Percentiles rank a stretch among this genome's conserved stretches.
Conservation (phyloP, 2,888 invertebrate genomes). For the Polydrusus cervinus region DNA sequence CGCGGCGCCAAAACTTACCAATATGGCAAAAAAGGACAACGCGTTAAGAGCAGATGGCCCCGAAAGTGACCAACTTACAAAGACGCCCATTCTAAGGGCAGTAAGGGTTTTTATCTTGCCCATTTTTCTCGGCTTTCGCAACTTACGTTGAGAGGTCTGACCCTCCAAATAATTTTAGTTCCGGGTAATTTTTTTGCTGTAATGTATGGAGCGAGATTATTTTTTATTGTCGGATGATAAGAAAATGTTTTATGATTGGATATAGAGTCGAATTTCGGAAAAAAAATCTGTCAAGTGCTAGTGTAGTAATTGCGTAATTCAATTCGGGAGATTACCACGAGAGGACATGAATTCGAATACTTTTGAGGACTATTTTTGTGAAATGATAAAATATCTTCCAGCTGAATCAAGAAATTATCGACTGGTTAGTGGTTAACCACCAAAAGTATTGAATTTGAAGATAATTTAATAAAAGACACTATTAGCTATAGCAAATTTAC, state of each 20-base stretch:
- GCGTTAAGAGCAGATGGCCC: slow-evolving; percentile 48
- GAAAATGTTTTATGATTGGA: neutral
- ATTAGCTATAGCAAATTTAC: no score
- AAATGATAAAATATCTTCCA: no score
- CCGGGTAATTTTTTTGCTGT: slow-evolving; percentile 16
- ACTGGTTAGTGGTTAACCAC: no score
- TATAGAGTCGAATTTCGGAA: neutral
- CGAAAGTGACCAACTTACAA: slow-evolving; percentile 49
- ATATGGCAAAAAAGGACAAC: slow-evolving; percentile 40
- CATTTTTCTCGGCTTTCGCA: slow-evolving; percentile 29
- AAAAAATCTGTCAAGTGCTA: neutral
- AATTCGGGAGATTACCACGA: no score
- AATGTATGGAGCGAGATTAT: slow-evolving; percentile 10
- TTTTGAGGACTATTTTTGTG: no score
- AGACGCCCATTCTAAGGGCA: slow-evolving; percentile 34
- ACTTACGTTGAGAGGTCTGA: slow-evolving; percentile 14
- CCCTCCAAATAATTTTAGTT: slow-evolving; percentile 23
- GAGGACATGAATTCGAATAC: no score
- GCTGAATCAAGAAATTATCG: no score
- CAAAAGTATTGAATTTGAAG: no score
- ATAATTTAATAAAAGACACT: no score
- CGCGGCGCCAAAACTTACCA: slow-evolving; percentile 34
- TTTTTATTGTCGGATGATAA: slow-evolving; percentile 6
- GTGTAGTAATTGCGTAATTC: no score
- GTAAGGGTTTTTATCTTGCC: slow-evolving; percentile 29